These are phyloP conservation scores for Calliphora vomitoria DNA, from an alignment of 2,888 invertebrate genomes.

Conservation along the genomic window DNA sequence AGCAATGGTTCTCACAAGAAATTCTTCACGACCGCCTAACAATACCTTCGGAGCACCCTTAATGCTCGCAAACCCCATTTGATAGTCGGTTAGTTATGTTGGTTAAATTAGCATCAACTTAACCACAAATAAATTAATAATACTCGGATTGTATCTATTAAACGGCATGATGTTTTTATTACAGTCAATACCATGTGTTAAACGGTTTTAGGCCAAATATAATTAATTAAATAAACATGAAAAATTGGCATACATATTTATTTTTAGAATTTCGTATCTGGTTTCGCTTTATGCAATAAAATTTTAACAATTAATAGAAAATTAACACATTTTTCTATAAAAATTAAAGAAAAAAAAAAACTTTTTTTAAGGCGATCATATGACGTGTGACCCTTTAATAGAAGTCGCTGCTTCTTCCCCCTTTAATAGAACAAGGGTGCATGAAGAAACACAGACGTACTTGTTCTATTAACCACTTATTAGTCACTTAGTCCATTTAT, in stretches of 20 bases:
- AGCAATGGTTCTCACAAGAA: too few species aligned
- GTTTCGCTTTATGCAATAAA: background rate
- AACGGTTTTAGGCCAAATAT: slow-evolving; percentile 13
- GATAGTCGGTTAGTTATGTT: too few species aligned
- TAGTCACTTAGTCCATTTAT: too few species aligned
- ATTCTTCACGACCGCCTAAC: too few species aligned
- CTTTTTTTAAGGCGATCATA: slow-evolving; percentile 9
- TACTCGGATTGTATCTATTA: background rate
- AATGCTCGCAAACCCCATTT: too few species aligned
- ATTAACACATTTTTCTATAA: slow-evolving; percentile 41
- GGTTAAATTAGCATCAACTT: background rate
- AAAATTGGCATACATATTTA: background rate
- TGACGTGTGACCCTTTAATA: background rate
- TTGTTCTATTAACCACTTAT: too few species aligned
- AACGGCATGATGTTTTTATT: slow-evolving; percentile 1
- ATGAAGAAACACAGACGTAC: too few species aligned
- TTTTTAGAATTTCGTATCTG: slow-evolving; percentile 13
- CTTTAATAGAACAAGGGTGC: too few species aligned
- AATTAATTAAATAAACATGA: slow-evolving; percentile 5
- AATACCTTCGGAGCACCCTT: too few species aligned
- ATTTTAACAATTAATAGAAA: slow-evolving; percentile 13
- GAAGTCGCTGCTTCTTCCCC: too few species aligned
- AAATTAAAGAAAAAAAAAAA: background rate
- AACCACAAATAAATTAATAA: background rate
- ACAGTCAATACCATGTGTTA: slow-evolving; percentile 3